phyloP scores from a whole-genome alignment of 2,888 invertebrate genomes.

The Synergus laeviventris region DNA sequence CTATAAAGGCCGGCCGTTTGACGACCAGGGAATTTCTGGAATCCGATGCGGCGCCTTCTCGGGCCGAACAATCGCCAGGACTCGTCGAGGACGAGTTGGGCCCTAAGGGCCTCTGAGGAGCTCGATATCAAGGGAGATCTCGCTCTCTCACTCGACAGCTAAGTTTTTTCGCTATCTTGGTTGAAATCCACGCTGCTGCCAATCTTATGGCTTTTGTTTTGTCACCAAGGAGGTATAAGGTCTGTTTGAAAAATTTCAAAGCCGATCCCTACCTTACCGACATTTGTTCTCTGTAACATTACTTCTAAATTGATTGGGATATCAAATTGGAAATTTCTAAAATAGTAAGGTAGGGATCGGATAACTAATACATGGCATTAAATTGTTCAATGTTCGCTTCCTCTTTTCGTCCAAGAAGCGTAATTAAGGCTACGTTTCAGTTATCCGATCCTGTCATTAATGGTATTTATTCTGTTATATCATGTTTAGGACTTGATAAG shows the following conservation, averaged over 20 bases:
- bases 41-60: constrained; percentile 61
- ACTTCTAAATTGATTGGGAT: too few relatives aligned
- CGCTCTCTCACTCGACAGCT: background rate
- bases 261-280: too few relatives aligned
- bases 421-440: too few relatives aligned
- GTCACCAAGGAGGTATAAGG: background rate
- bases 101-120: constrained; percentile 15
- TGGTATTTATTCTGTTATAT: too few relatives aligned
- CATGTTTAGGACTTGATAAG: too few relatives aligned
- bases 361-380: too few relatives aligned
- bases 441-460: too few relatives aligned
- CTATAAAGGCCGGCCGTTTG: constrained; percentile 47
- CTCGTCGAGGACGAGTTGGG: constrained; percentile 4
- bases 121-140: constrained; percentile 21
- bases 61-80: constrained; percentile 55
- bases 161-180: background rate
- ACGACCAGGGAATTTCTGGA: constrained; percentile 60
- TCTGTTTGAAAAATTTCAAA: background rate
- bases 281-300: too few relatives aligned
- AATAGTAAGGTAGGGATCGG: too few relatives aligned
- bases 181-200: background rate
- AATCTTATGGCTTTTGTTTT: background rate
- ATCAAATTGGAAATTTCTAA: too few relatives aligned
- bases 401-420: too few relatives aligned
- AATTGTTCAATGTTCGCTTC: too few relatives aligned